Conservation (phyloP, 1,140 invertebrate genomes). For the Tetramorium parvispinum region DNA sequence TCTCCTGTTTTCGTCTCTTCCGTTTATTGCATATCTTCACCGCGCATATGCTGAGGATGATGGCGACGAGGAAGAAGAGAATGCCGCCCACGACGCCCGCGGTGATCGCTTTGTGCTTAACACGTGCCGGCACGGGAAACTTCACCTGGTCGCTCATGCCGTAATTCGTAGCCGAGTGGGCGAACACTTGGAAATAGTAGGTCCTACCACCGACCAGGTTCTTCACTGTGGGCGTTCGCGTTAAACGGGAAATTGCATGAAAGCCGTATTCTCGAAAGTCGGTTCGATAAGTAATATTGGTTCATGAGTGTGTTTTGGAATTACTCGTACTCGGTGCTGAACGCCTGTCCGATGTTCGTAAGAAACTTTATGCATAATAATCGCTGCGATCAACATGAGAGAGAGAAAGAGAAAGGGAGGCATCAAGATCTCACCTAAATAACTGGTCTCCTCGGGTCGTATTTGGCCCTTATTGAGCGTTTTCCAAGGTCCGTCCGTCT, state of each 20-base stretch:
- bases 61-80: conserved; percentile 98
- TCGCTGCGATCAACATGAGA: conserved; percentile 2
- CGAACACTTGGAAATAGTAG: conserved; percentile 95
- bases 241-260: conserved; percentile 54
- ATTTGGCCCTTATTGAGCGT: conserved; percentile 94
- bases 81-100: conserved; percentile 97
- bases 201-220: conserved; percentile 95
- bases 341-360: conserved; percentile 38
- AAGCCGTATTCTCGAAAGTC: conserved; percentile 30
- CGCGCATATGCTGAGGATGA: conserved; percentile 97
- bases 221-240: conserved; percentile 89
- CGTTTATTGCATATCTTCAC: conserved; percentile 99
- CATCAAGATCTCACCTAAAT: conserved; percentile 88
- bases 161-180: conserved; percentile 93
- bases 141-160: conserved; percentile 94
- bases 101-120: conserved; percentile 97
- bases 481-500: conserved; percentile 94
- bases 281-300: conserved; percentile 19
- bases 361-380: conserved; percentile 31
- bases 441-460: conserved; percentile 94
- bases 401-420: background rate
- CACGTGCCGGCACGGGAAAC: conserved; percentile 94
- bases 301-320: conserved; percentile 4
- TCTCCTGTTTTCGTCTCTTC: conserved; percentile 98
- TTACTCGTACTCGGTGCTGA: conserved; percentile 32